Evolutionary conservation across 2,888 invertebrate species (phyloP), one percentile per base, ranked within the genome.

Genomic region (Linyphia triangularis): DNA sequence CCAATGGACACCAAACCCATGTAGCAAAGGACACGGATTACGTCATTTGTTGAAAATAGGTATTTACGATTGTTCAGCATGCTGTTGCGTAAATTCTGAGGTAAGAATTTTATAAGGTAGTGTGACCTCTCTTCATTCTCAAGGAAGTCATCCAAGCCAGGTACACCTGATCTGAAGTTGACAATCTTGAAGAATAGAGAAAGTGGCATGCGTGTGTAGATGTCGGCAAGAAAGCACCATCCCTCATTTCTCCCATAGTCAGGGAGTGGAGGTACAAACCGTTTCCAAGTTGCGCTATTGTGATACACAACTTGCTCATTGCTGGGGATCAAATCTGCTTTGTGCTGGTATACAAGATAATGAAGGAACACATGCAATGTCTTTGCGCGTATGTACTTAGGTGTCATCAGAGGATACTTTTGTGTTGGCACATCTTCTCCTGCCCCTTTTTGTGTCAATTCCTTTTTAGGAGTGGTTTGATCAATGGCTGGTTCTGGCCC

Each of bases 181-280:
- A 95, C 94, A 13, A 96, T 92, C 91, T 95, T 95, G 10, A 95
- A 93, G 90, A 96, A 95, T n/a, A 96, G 91, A 0, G 94, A 95
- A 0, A 96, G 92, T 0, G 96, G 97, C 91, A 96, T 93, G 0
- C 95, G 94, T 4, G 95, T 93, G 6, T 96, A 92, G 1, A 96
- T 92, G 91, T 97, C 96, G 90, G 95, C 94, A 89, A 96, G 93
- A 75, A 95, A 93, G 33, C 95, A 93, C 96, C 96, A 96, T 10
- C 96, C 96, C 7, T 91, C 88, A 51, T 51, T 51, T 63, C 37
- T 67, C 67, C 70, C 65, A 65, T 81, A 40, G 65, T 92, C 91
- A 0, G 95, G 95, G 65, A 96, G 91, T 0, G 96, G 95, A 0
- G 95, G 94, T 16, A 96, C 93, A 92, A 96, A 96, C 93, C 95